Conservation (phyloP, 2,797 vertebrate genomes). For the Acipenser ruthenus region DNA sequence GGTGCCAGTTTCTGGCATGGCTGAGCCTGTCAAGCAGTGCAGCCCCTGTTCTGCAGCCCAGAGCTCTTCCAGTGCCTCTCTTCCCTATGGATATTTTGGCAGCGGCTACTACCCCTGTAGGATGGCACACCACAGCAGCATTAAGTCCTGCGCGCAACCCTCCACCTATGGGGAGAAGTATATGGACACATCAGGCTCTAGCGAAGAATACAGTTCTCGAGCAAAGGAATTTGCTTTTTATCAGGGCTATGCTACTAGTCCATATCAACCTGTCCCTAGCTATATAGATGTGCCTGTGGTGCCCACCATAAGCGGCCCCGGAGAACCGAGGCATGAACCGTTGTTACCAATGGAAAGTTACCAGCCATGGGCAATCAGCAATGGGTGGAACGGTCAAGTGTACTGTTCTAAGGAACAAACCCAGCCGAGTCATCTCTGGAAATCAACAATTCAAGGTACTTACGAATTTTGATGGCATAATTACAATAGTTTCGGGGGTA, state of each 20-base stretch:
- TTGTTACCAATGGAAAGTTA: constrained; percentile 91
- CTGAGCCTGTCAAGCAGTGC: constrained; percentile 92
- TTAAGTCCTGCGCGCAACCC: constrained; percentile 85
- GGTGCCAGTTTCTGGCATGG: constrained; percentile 78
- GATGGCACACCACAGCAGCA: constrained; percentile 81
- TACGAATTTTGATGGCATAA: background rate
- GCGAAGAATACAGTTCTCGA: constrained; percentile 85
- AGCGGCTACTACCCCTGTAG: constrained; percentile 92
- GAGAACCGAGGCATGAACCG: constrained; percentile 85
- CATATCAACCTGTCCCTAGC: constrained; percentile 86
- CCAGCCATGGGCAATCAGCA: constrained; percentile 91
- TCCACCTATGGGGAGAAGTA: constrained; percentile 83
- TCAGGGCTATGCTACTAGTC: constrained; percentile 83
- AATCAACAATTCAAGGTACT: constrained; percentile 88
- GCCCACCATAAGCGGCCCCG: constrained; percentile 74
- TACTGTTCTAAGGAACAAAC: constrained; percentile 94
- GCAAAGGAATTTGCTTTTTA: constrained; percentile 97
- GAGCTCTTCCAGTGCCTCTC: constrained; percentile 81
- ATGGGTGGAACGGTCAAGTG: constrained; percentile 92
- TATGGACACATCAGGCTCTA: constrained; percentile 83
- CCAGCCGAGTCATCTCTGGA: constrained; percentile 87
- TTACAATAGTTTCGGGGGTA: too few relatives aligned
- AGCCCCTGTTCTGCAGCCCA: constrained; percentile 89
- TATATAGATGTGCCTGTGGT: constrained; percentile 93
- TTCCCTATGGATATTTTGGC: constrained; percentile 96